Evolutionary conservation across 1,140 invertebrate species (phyloP).

Genomic region (Andricus grossulariae): DNA sequence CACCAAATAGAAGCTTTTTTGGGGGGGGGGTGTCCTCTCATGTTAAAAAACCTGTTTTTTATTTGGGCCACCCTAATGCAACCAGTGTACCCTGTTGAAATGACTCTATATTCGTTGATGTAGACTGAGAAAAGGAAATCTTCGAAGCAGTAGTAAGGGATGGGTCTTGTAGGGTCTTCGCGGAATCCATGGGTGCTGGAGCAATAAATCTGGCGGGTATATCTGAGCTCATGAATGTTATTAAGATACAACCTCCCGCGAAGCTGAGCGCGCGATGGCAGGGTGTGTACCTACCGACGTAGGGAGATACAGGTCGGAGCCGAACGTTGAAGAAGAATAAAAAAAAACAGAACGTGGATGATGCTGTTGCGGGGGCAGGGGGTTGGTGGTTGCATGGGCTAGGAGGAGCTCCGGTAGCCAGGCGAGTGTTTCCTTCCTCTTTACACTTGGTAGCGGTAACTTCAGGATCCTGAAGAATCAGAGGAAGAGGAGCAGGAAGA

Average conservation of each 20-base stretch:
- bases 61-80: too few relatives aligned
- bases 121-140: conserved; percentile 56
- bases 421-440: conserved; percentile 38
- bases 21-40: too few relatives aligned
- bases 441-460: conserved; percentile 38
- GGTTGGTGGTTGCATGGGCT: conserved; percentile 53
- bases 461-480: conserved; percentile 44
- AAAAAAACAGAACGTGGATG: not conserved
- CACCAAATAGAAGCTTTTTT: too few relatives aligned
- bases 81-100: too few relatives aligned
- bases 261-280: conserved; percentile 56
- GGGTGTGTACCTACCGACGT: conserved; percentile 47
- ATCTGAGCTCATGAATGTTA: conserved; percentile 78
- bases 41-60: too few relatives aligned
- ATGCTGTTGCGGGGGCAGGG: conserved; percentile 34
- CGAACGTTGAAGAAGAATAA: conserved; percentile 10
- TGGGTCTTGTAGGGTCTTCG: conserved; percentile 61
- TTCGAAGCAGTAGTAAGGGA: conserved; percentile 39
- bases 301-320: conserved; percentile 51
- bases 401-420: conserved; percentile 46
- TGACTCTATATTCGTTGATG: conserved; percentile 35
- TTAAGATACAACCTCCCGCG: conserved; percentile 76
- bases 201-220: conserved; percentile 75
- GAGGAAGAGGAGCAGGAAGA: conserved; percentile 35
- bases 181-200: conserved; percentile 68